A percentile compares a stretch with the other conserved stretches of the same genome.
Evolutionary conservation across 2,113 vertebrate genomes (phyloP).

Genomic region (Alexandromys fortis): DNA sequence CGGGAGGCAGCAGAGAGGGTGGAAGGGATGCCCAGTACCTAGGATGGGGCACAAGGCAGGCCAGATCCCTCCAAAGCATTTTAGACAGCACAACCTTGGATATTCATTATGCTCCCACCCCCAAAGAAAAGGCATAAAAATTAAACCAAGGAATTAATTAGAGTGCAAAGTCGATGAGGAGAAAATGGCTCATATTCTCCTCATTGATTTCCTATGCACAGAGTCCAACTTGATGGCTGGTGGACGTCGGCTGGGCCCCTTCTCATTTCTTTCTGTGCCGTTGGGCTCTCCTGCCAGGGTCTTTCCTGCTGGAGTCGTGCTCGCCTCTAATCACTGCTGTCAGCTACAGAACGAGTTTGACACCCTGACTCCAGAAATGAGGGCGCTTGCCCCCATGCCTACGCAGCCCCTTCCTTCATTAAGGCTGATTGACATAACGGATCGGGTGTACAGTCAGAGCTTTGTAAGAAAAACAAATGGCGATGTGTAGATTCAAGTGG

Average conservation of each 20-base stretch:
- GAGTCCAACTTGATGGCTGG: slow-evolving; percentile 53
- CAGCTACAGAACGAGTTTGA: slow-evolving; percentile 67
- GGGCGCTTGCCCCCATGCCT: slow-evolving; percentile 17
- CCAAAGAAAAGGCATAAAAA: slow-evolving; percentile 59
- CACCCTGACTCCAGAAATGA: slow-evolving; percentile 26
- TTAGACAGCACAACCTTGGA: neutral
- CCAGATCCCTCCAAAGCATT: neutral
- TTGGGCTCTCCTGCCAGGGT: slow-evolving; percentile 38
- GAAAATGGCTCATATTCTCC: slow-evolving; percentile 67
- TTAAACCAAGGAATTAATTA: slow-evolving; percentile 75
- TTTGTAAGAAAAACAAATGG: slow-evolving; percentile 36
- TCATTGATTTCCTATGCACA: slow-evolving; percentile 75
- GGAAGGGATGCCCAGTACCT: neutral
- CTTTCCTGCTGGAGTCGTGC: slow-evolving; percentile 13
- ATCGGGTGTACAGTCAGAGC: neutral
- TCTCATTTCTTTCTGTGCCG: slow-evolving; percentile 59
- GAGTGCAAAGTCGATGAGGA: slow-evolving; percentile 64
- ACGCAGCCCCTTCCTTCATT: slow-evolving; percentile 63
- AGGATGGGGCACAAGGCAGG: neutral
- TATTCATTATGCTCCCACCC: slow-evolving; percentile 39
- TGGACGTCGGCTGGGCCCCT: slow-evolving; percentile 56
- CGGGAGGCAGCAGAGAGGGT: neutral
- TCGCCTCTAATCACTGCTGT: slow-evolving; percentile 68
- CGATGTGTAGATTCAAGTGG: neutral
- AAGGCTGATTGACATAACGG: slow-evolving; percentile 51